A percentile compares a stretch with the other conserved stretches of the same genome.
phyloP scores from a whole-genome alignment of 2,888 invertebrate species.

The Petrophora chlorosata region DNA sequence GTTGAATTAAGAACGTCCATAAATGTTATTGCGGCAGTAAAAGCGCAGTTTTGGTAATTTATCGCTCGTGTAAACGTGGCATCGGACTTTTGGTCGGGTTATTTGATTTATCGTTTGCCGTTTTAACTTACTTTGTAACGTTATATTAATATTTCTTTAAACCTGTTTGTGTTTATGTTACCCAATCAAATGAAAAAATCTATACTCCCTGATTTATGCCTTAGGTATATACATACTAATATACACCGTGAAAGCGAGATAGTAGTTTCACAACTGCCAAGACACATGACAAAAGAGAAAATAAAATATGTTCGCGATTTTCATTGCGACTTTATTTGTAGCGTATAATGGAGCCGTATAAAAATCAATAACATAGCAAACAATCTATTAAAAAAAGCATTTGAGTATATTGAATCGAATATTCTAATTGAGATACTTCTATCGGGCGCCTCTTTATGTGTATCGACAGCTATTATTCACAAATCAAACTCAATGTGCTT shows the following conservation, averaged over 20 bases:
- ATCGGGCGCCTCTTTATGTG: conserved; percentile 12
- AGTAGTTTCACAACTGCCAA: too few species aligned
- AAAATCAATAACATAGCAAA: background rate
- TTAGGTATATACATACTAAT: too few species aligned
- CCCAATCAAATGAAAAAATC: too few species aligned
- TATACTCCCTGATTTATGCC: too few species aligned
- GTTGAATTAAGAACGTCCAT: conserved; percentile 75
- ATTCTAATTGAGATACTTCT: conserved; percentile 14
- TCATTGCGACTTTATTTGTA: background rate
- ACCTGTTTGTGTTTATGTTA: too few species aligned
- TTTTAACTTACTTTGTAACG: conserved; percentile 48
- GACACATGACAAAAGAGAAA: too few species aligned
- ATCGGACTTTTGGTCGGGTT: conserved; percentile 61
- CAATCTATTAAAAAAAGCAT: background rate
- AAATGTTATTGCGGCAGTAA: conserved; percentile 78
- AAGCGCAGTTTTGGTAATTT: conserved; percentile 78
- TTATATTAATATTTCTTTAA: too few species aligned
- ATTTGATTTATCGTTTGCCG: conserved; percentile 60
- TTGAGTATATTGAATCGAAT: conserved; percentile 1
- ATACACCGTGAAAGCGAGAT: too few species aligned
- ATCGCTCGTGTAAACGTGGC: conserved; percentile 69
- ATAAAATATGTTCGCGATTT: too few species aligned
- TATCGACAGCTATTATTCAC: conserved; percentile 11
- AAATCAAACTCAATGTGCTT: conserved; percentile 21
- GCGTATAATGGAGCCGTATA: background rate